Conservation (phyloP, 2,113 vertebrate genomes). For the Tachycineta bicolor region DNA sequence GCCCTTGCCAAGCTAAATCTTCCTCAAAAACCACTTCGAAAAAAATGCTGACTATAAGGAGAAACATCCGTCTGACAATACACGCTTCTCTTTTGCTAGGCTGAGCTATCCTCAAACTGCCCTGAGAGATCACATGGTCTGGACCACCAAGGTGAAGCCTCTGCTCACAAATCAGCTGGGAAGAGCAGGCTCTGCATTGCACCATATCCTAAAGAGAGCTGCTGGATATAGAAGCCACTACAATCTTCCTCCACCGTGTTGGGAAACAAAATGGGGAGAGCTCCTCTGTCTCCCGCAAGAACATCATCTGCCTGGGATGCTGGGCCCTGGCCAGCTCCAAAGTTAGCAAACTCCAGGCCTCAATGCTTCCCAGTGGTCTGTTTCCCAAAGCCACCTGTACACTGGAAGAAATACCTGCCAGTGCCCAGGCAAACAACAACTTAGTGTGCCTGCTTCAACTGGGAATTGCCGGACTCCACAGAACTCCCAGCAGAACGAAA, state of each 20-base stretch:
- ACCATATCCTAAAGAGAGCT: not conserved
- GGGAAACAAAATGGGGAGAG: not conserved
- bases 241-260: not conserved
- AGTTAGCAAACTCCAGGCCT: not conserved
- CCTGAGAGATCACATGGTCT: not conserved
- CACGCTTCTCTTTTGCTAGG: not conserved
- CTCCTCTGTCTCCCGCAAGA: not conserved
- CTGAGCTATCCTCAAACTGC: not conserved
- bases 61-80: not conserved
- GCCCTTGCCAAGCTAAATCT: slow-evolving; percentile 25
- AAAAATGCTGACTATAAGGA: slow-evolving; percentile 30
- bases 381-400: not conserved
- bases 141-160: not conserved
- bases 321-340: not conserved
- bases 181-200: not conserved
- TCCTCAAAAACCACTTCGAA: slow-evolving; percentile 30
- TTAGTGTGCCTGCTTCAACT: not conserved
- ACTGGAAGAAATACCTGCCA: not conserved
- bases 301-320: not conserved
- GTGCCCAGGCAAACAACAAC: not conserved
- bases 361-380: rapidly evolving
- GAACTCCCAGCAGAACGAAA: not conserved
- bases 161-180: not conserved
- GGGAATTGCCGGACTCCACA: rapidly evolving
- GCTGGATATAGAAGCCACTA: rapidly evolving